phyloP scores from a whole-genome alignment of 2,888 invertebrate genomes.

The Belgica antarctica region DNA sequence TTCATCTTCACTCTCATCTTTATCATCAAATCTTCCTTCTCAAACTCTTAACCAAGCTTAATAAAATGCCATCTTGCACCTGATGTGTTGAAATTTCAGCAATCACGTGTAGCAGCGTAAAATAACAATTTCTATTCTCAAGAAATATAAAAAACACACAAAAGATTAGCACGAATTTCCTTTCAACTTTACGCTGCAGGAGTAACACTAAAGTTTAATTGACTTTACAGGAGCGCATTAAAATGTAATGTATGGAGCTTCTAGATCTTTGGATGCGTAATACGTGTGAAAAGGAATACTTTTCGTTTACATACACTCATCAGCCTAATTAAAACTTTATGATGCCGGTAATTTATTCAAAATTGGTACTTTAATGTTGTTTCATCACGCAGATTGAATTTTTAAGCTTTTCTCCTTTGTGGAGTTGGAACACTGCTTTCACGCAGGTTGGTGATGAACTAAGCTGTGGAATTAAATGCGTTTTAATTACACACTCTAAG shows the following conservation, averaged over 20 bases:
- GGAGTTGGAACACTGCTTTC: not conserved
- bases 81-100: too few relatives aligned
- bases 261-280: not conserved
- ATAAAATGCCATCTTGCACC: not conserved
- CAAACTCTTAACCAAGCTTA: too few relatives aligned
- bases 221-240: not conserved
- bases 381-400: not conserved
- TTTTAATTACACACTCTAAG: too few relatives aligned
- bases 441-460: not conserved
- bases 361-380: not conserved
- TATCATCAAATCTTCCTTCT: too few relatives aligned
- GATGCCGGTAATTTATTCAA: conserved; percentile 16
- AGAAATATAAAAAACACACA: not conserved
- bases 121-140: not conserved
- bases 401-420: not conserved
- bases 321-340: conserved; percentile 18
- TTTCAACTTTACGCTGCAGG: not conserved
- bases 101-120: too few relatives aligned
- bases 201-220: not conserved
- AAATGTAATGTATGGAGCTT: not conserved
- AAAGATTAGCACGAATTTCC: not conserved
- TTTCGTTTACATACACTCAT: not conserved
- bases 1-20: too few relatives aligned
- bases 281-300: not conserved
- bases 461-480: not conserved